Base-by-base conservation (phyloP, 53 echinoderm and acorn worm genomes). In the Patiria pectinifera region DNA sequence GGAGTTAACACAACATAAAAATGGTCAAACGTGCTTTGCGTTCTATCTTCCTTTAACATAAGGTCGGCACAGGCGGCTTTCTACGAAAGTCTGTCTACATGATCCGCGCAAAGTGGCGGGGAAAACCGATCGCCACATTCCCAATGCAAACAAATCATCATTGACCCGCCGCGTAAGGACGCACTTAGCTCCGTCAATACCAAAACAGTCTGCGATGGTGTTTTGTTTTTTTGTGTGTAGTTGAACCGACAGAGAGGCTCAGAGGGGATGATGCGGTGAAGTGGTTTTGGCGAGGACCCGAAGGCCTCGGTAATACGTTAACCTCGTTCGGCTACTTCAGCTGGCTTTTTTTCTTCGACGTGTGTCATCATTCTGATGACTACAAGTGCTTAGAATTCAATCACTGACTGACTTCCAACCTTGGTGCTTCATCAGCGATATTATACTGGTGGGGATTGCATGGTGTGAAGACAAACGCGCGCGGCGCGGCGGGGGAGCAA, bases 111-210 rank as follows among this genome's bases (percentile, higher is more conserved):
- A 43, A 76, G 44, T 76, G 76, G 6, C 25, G 26, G 44, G 76
- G 4, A 76, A 76, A 35, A 12, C 10, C 76, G 4, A 76, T 43
- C 21, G 25, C 25, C 76, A 76, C 76, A 43, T 25, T 76, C 44
- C 26, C 44, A n/a, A n/a, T 24, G 25, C 76, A 76, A 76, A 76
- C 76, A 76, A 25, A 25, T 76, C 26, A 76, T 25, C 13, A n/a
- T 43, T 76, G 76, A 76, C 26, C 76, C 44, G 25, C 26, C 25
- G 76, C 76, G 19, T 4, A n/a, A 76, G 44, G 25, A 25, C 25
- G 44, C 76, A 76, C 76, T 76, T 25, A 76, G 76, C 25, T 76
- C 23, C 13, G 76, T 76, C 76, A 76, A 76, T 43, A 76, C 3
- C 11, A 76, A 35, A 35, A 10, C 25, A 25, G 25, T n/a, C 22